Evolutionary conservation across 2,888 invertebrate genomes (phyloP).

Genomic region (Trichogramma evanescens): DNA sequence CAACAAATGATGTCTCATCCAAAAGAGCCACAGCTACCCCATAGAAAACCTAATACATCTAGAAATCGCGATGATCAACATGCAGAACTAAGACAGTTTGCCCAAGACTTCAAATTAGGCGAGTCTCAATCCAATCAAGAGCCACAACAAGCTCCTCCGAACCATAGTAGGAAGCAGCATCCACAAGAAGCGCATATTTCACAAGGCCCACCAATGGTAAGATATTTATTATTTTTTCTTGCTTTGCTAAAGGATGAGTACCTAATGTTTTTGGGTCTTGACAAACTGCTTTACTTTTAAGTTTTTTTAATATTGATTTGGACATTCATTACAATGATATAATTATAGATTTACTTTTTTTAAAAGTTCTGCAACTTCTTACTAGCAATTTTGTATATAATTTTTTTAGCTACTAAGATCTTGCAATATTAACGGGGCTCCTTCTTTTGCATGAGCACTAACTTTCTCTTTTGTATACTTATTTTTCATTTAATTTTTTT

Average conservation of each 20-base stretch:
- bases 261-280: background rate
- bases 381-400: background rate
- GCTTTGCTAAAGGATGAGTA: conserved; percentile 10
- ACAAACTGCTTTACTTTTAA: background rate
- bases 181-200: conserved; percentile 29
- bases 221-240: background rate
- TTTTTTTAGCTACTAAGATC: background rate
- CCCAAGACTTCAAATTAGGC: conserved; percentile 70
- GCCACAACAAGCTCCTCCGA: conserved; percentile 28
- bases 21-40: conserved; percentile 9
- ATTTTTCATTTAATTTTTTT: conserved; percentile 11
- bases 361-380: background rate
- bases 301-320: background rate
- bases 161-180: conserved; percentile 25
- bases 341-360: background rate
- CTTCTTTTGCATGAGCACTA: conserved; percentile 2
- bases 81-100: conserved; percentile 68
- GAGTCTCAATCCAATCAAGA: conserved; percentile 37
- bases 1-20: conserved; percentile 6
- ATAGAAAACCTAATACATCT: conserved; percentile 32
- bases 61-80: conserved; percentile 42
- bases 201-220: conserved; percentile 23
- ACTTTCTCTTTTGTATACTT: background rate
- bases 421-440: background rate
- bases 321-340: background rate